These are phyloP conservation scores for Phainopepla nitens DNA, from an alignment of 2,113 vertebrate genomes.

Conservation along the genomic window DNA sequence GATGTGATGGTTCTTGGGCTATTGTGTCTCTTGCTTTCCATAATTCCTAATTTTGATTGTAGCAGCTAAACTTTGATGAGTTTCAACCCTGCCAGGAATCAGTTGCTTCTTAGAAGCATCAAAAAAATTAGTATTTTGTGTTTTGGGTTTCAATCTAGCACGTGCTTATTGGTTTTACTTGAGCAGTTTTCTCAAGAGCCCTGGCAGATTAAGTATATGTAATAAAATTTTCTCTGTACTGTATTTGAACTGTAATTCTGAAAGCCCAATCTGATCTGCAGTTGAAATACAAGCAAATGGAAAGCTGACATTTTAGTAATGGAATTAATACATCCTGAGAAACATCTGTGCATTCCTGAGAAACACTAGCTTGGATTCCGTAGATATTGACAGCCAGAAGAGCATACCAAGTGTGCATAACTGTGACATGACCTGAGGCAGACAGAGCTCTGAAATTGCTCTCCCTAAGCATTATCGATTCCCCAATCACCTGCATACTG, in stretches of 20 bases:
- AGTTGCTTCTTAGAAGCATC: neutral
- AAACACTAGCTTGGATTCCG: neutral
- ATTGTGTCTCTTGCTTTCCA: neutral
- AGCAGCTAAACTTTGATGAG: neutral
- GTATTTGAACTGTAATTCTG: neutral
- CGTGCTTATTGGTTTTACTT: neutral
- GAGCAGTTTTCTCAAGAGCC: neutral
- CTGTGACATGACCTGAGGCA: neutral
- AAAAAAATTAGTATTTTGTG: neutral
- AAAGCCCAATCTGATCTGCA: neutral
- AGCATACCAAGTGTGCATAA: neutral
- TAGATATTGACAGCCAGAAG: neutral
- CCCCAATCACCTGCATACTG: neutral
- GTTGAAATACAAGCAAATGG: neutral
- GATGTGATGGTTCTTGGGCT: neutral
- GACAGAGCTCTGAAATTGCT: neutral
- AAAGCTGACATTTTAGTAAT: neutral
- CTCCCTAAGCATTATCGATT: neutral
- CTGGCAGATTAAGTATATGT: neutral
- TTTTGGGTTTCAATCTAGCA: neutral
- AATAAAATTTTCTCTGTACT: neutral
- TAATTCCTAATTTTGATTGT: neutral
- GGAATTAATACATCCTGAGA: neutral
- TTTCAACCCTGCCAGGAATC: neutral
- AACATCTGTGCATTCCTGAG: slow-evolving; percentile 27